Evolutionary conservation across 2,113 vertebrate genomes (phyloP).

Genomic region (Spheniscus mendiculus): DNA sequence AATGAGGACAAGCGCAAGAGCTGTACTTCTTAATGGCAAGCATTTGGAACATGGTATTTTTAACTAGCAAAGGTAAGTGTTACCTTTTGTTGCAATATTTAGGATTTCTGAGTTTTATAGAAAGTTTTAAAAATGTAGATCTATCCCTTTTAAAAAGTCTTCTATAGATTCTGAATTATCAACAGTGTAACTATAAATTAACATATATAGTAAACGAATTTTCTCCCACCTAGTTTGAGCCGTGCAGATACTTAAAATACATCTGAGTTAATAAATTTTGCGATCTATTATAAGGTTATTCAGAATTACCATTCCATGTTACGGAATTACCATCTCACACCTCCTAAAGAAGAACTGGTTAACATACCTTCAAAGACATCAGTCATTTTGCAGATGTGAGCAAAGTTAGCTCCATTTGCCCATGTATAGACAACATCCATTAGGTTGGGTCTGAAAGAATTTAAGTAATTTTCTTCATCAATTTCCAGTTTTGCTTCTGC

Average conservation of each 20-base stretch:
- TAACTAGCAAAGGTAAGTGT: not conserved
- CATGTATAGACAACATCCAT: constrained; percentile 98
- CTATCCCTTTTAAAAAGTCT: not conserved
- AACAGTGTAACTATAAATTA: not conserved
- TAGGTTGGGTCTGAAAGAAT: constrained; percentile 91
- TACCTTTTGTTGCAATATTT: not conserved
- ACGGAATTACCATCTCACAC: not conserved
- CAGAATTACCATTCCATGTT: not conserved
- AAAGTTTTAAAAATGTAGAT: not conserved
- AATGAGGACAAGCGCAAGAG: not conserved
- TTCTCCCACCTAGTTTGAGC: not conserved
- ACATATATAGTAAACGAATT: not conserved
- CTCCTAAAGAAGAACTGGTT: not conserved
- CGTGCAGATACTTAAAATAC: not conserved
- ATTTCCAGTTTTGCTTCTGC: constrained; percentile 96
- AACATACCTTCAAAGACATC: constrained; percentile 95
- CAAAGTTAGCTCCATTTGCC: constrained; percentile 93
- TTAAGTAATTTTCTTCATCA: constrained; percentile 92
- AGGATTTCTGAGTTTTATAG: not conserved
- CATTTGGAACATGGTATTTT: not conserved
- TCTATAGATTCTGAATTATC: not conserved
- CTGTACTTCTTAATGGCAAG: not conserved
- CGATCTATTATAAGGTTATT: not conserved
- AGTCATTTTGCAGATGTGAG: constrained; percentile 98
- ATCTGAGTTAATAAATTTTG: not conserved